Base-by-base conservation (phyloP, 92 coral and sea anemone species). In the Porites rus region DNA sequence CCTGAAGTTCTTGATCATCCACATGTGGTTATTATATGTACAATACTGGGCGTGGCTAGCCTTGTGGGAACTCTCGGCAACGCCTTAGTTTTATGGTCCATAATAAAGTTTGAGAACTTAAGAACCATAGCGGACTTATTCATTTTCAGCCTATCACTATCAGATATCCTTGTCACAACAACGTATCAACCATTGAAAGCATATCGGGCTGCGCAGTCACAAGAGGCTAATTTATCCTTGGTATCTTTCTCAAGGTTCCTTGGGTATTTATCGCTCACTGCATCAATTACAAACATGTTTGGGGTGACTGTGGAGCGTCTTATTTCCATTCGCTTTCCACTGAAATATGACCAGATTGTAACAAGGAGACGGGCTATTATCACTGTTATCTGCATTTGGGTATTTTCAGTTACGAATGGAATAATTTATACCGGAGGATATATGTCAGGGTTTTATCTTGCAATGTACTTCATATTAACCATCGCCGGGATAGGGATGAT, bases 261-360 rank as follows among this genome's bases (percentile, higher is more conserved):
- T 22, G 93, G 94, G 17, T 69, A 81, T 79, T 14, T 93, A 17
- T 53, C 94, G 12, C 24, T 91, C 21, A 58, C 80, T 54, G 94
- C 94, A 9, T 88, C 96, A 7, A 74, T 91, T n/a, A 82, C 96
- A 59, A 91, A 92, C 64, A 82, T 93, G 86, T 93, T 84, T 70
- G 76, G 87, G 0, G 91, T 93, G 54, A 88, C 96, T 38, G 82
- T 93, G 28, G 96, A 93, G 61, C 89, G 94, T 13, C 72, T 92
- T 38, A 20, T 92, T 13, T 86, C 94, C 63, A 88, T 92, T 46
- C 77, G 82, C 3, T 76, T 70, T 60, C 94, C 94, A 2, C 67
- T 92, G 22, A 70, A 72, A 58, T 92, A 92, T 52, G 58, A 21
- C 20, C 65, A 46, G 9, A 64, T 70, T 3, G 69, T 84, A 52